Conservation (phyloP, 2,113 vertebrate genomes). For the Apus apus region DNA sequence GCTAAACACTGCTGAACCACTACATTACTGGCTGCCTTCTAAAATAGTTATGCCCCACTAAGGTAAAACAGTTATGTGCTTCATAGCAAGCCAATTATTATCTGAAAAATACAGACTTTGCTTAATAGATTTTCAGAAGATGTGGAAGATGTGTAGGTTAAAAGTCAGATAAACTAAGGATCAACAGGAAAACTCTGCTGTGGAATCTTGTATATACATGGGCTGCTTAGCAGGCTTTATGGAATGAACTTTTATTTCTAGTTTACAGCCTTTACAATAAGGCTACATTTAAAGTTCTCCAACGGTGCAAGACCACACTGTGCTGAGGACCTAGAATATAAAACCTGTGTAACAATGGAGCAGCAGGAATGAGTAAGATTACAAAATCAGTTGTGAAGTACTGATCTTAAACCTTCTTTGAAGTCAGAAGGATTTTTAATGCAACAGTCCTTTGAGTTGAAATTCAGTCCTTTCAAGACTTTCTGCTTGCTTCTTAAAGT, state of each 20-base stretch:
- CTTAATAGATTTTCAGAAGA: neutral
- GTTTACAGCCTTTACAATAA: neutral
- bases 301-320: neutral
- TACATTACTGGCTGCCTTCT: neutral
- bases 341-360: neutral
- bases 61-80: neutral
- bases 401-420: neutral
- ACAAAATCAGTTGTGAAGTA: conserved; percentile 3
- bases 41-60: neutral
- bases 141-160: neutral
- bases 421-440: conserved; percentile 3
- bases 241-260: neutral
- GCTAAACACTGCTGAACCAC: neutral
- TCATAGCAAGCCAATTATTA: neutral
- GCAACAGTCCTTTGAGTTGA: neutral
- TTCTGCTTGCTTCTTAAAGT: neutral
- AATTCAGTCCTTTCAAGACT: neutral
- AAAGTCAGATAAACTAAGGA: neutral
- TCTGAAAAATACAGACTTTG: neutral
- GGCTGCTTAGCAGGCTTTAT: neutral
- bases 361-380: neutral
- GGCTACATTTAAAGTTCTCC: neutral
- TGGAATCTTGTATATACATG: neutral
- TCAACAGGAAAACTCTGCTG: neutral
- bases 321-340: neutral